Evolutionary conservation across 1,140 invertebrate species (phyloP), one percentile per base, ranked within the genome.

Genomic region (Panulirus ornatus): DNA sequence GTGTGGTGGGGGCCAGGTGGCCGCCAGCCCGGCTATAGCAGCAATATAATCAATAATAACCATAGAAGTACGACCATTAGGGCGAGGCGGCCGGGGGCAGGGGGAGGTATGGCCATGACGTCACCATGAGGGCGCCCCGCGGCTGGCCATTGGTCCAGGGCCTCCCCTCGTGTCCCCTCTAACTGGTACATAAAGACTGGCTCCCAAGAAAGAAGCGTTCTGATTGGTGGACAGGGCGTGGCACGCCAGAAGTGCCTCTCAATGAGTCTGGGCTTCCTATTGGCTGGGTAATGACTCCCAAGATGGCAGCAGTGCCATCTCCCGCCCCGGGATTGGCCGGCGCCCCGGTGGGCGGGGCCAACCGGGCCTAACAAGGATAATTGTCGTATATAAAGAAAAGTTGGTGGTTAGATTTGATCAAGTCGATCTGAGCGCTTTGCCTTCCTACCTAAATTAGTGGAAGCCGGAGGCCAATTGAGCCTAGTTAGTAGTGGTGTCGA

Each of bases 381-480:
- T 91, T 91, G 90, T 58, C 84, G 84, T 91, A 91, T 91, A 91
- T 91, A 91, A 91, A 91, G 90, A 91, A 91, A 91, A 91, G 90
- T 91, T 91, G 84, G 83, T 81, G 84, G 90, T 86, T 91, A 91
- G 84, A 91, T 91, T 91, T 91, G 90, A 91, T 91, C 90, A 86
- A 91, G 90, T 91, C 84, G 51, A 89, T 91, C 54, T 82, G 90
- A 91, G 84, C 63, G 83, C 78, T 86, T 91, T 86, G 84, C 90
- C 84, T 86, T 81, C 90, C 90, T 86, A 42, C 51, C 76, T 91
- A 79, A 91, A 91, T 91, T 86, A 91, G 83, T 86, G 84, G 84
- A 79, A 82, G 78, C 83, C 84, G 47, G 83, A 70, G 84, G 75
- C 84, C 90, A 91, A 91, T 91, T 91, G 83, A 91, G 84, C 36